Base-by-base conservation (phyloP, 2,888 invertebrate genomes). In the Camptogramma bilineatum region DNA sequence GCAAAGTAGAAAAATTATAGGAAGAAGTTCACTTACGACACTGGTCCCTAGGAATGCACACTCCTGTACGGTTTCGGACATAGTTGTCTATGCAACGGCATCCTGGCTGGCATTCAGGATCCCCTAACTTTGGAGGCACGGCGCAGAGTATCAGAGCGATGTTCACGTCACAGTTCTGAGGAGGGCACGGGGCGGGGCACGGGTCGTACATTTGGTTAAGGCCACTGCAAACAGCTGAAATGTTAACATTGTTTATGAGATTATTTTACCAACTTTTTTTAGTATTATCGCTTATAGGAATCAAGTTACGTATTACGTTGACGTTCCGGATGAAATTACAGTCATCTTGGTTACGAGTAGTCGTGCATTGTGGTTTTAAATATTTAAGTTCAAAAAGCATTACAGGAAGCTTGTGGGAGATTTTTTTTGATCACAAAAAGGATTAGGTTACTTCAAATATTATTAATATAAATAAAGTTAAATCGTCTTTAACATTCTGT, bases 21-120 rank as follows among this genome's bases (percentile, higher is more conserved):
- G 28, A 28, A 28, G 5, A 28, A 8, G 2, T 1, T 47, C 72
- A 46, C 77, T 77, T 66, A 79, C 77, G 71, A 52, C 76, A 80
- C 21, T 77, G 18, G 13, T 75, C 69, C 54, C 62, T 66, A 1
- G 72, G 68, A 4, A 81, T 68, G 60, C 80, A 79, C 0, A 70
- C 13, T 10, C 71, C 75, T 0, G 71, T n/a, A 8, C 54, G 8
- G 31, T 80, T 73, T 17, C 71, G 74, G 0, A 73, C 59, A 52
- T 68, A 72, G 13, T 75, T 75, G 7, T 84, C 76, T 13, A 54
- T 66, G 56, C 86, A 86, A 8, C 80, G 64, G 59, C 86, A 87
- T 2, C 72, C 75, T 17, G 78, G 71, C 13, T 70, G 16, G 57
- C 79, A 78, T 8, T 68, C 68, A 1, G 77, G 69, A 47, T 80